Evolutionary conservation across 1,140 invertebrate species (phyloP), one percentile per base, ranked within the genome.

Genomic region (Bombyx mandarina): DNA sequence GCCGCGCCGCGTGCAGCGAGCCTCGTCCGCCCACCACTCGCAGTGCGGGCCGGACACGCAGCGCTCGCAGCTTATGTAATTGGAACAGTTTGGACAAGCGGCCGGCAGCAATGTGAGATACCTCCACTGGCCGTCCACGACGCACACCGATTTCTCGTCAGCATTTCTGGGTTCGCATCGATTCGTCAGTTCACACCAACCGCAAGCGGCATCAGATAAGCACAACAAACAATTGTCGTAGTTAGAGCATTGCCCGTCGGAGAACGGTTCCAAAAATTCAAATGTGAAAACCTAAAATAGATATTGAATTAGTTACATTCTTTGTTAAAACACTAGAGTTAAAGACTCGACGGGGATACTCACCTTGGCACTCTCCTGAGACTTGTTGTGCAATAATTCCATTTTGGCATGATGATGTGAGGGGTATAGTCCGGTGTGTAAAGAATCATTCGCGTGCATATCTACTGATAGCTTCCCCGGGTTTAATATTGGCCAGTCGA

Each of bases 11-110:
- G 93, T 91, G 76, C 97, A 99, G 7, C 92, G 89, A 91, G 94
- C 94, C 59, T 96, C 94, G 61, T 96, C 93, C 0, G 92, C 91
- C 90, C 94, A 93, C 96, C 96, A 97, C 80, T 98, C 97, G 86
- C 97, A 99, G 5, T 92, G 82, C 22, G 90, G 91, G 43, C 91
- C 91, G 2, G 85, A 73, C 1, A 94, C 90, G 70, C 95, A 97
- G 4, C 92, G 90, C 66, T 93, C 91, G 77, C 96, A 97, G 22
- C 93, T 93, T n/a, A 96, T 94, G 69, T 94, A 94, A 77, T 98
- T 96, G 0, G 93, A 93, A 78, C 97, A 98, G 60, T 94, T 93
- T 8, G 93, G 91, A 80, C 97, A 98, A 2, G 94, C 91, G 2
- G 91, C 91, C 0, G 96, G 93, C 52, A 93, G 92, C 52, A 95